Percentiles rank a stretch among this genome's conserved stretches.
Evolutionary conservation across 2,797 vertebrate genomes (phyloP).

Genomic region (Lemur catta): DNA sequence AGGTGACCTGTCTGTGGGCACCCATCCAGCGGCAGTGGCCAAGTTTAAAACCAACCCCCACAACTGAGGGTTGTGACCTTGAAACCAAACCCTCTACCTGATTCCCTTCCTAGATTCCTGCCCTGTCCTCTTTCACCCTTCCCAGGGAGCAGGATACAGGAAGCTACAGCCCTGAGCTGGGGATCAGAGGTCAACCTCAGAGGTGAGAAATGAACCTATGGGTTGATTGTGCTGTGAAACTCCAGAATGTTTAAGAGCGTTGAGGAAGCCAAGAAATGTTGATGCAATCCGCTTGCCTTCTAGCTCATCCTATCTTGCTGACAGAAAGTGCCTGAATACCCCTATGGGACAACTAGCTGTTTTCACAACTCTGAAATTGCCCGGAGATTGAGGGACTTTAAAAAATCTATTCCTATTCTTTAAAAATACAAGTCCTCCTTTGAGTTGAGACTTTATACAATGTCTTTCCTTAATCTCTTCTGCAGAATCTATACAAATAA

Average conservation of each 20-base stretch:
- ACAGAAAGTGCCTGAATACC: neutral
- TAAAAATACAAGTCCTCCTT: neutral
- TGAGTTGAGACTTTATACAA: neutral
- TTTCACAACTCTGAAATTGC: neutral
- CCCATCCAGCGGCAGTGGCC: neutral
- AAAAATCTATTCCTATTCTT: neutral
- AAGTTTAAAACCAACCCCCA: neutral
- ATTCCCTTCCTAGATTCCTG: neutral
- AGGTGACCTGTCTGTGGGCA: neutral
- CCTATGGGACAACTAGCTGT: neutral
- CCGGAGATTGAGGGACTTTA: neutral
- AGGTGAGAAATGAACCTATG: neutral
- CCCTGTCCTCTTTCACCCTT: neutral
- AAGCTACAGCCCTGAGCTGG: neutral
- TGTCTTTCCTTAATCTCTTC: constrained; percentile 12
- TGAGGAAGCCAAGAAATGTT: neutral
- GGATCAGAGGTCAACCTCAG: neutral
- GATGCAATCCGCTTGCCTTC: neutral
- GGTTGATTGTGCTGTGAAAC: neutral
- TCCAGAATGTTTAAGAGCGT: neutral
- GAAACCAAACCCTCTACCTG: neutral
- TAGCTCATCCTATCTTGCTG: neutral
- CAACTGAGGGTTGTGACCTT: neutral
- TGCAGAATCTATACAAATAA: constrained; percentile 17
- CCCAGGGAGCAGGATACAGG: neutral